phyloP scores from a whole-genome alignment of 2,113 vertebrate species.

The Hyperopisus bebe region DNA sequence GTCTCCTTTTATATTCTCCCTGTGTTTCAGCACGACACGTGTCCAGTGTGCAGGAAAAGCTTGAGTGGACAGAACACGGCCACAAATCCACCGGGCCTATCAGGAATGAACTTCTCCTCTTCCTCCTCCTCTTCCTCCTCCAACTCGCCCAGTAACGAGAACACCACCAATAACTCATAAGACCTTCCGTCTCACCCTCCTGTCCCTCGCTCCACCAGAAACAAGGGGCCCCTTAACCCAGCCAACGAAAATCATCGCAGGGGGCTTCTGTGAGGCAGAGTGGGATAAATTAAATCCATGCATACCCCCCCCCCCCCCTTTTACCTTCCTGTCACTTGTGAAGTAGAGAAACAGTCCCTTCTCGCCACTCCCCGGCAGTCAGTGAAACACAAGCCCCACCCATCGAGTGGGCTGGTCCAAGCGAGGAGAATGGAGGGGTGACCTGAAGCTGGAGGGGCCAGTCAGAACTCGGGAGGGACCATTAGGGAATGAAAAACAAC shows the following conservation, averaged over 20 bases:
- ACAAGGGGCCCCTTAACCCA: background rate
- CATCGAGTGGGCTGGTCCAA: background rate
- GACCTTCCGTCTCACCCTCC: background rate
- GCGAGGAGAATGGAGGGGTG: constrained; percentile 8
- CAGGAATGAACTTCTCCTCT: constrained; percentile 83
- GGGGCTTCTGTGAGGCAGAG: background rate
- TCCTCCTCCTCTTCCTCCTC: constrained; percentile 79
- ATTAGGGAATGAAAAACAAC: background rate
- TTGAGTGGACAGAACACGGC: constrained; percentile 96
- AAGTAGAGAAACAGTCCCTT: constrained; percentile 11
- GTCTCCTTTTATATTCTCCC: background rate
- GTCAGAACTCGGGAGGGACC: background rate
- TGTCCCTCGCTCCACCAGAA: background rate
- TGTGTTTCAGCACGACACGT: constrained; percentile 81
- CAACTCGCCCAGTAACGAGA: constrained; percentile 82
- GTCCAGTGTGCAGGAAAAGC: constrained; percentile 95
- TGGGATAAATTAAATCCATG: background rate
- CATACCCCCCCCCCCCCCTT: background rate
- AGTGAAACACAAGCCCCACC: background rate
- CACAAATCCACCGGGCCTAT: constrained; percentile 86
- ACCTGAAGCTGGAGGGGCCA: background rate
- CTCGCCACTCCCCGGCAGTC: background rate
- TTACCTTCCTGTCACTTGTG: background rate
- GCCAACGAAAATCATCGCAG: background rate
- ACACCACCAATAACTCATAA: constrained; percentile 81